Evolutionary conservation across 2,113 vertebrate species (phyloP), one percentile per base, ranked within the genome.

Genomic region (Dicentrarchus labrax): DNA sequence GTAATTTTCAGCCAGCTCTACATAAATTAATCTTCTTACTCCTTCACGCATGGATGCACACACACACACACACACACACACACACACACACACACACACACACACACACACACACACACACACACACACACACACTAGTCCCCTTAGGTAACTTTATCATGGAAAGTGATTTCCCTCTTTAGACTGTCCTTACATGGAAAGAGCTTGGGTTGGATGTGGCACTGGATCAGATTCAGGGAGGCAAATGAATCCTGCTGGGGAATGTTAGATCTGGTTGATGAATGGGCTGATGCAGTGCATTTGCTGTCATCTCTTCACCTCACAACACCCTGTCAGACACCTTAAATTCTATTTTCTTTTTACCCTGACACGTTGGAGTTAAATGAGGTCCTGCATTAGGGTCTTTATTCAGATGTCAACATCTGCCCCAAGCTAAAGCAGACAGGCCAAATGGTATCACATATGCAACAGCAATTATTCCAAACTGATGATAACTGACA

Each of bases 121-220:
- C 53, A 53, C 38, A 39, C 4, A 41, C 72, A 80, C 51, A 78
- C 53, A 59, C 70, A 65, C 62, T 48, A 76, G 47, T 77, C 54
- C 76, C 82, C 69, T 78, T 69, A 50, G 76, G 90, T 89, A 89
- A 90, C 88, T 85, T 77, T 86, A 88, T 91, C 84, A 16, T 78
- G 78, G 79, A 90, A 84, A 90, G 79, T 51, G 82, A 93, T 90
- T 90, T 89, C 93, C 88, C 80, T 62, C 80, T 94, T 93, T 91
- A 93, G 93, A 83, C 86, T 2, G 82, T 72, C 95, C 94, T 90
- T 95, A 95, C 79, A 95, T 92, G 94, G 95, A 88, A 88, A 92
- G 82, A 93, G 87, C 84, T 82, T 15, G 57, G 79, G 90, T 54
- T 88, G 84, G 78, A 82, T 80, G 73, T 77, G 83, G 84, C 72